A percentile compares a stretch with the other conserved stretches of the same genome.
These are phyloP conservation scores for Myopa testacea DNA, from an alignment of 2,888 invertebrate genomes.

Conservation along the genomic window DNA sequence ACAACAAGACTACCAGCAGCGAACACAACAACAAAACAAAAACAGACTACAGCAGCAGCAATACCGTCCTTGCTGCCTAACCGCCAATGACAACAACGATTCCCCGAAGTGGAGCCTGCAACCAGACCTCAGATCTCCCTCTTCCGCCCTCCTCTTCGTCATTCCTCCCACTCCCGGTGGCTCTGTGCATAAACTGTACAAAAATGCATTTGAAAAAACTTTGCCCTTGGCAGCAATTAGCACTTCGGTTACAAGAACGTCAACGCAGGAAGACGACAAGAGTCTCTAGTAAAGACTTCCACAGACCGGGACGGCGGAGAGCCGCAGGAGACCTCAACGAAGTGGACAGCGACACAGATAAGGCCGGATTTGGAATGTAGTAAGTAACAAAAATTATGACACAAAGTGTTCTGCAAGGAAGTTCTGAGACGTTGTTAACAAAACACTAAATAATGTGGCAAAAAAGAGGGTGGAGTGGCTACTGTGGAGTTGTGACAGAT, in stretches of 20 bases:
- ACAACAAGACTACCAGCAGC: slow-evolving; percentile 3
- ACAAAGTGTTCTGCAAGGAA: not conserved
- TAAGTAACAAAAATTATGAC: slow-evolving; percentile 20
- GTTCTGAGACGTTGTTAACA: slow-evolving; percentile 1
- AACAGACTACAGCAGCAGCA: not conserved
- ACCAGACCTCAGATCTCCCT: not conserved
- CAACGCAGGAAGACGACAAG: slow-evolving; percentile 15
- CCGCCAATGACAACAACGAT: slow-evolving; percentile 26
- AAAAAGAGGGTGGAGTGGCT: not conserved
- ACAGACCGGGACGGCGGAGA: not conserved
- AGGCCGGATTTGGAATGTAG: not conserved
- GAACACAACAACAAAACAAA: not conserved
- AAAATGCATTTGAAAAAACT: slow-evolving; percentile 41
- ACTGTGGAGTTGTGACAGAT: not conserved
- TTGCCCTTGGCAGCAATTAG: slow-evolving; percentile 52
- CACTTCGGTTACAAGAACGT: slow-evolving; percentile 50
- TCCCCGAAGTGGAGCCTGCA: slow-evolving; percentile 16
- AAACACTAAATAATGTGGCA: slow-evolving; percentile 19
- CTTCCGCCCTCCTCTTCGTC: not conserved
- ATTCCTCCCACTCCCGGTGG: not conserved
- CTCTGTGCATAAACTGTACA: slow-evolving; percentile 3
- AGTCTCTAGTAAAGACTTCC: not conserved
- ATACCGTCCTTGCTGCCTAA: not conserved
- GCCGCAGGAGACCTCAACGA: not conserved
- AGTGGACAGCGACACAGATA: not conserved